Evolutionary conservation across 2,113 vertebrate species (phyloP).

Genomic region (Cyrtonyx montezumae): DNA sequence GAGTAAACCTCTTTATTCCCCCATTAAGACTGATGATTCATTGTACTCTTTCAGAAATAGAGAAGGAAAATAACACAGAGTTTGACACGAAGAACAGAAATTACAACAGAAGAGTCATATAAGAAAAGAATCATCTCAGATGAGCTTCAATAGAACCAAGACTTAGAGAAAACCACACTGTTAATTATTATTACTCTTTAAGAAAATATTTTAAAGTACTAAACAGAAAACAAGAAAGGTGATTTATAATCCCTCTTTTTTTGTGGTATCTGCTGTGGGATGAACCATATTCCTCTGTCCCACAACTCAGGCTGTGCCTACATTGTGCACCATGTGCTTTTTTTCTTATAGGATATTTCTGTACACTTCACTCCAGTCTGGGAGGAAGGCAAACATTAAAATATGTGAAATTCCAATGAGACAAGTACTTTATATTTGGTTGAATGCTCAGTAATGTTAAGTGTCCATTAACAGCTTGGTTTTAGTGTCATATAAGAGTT

Average conservation of each 20-base stretch:
- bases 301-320: neutral
- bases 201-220: neutral
- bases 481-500: neutral
- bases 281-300: neutral
- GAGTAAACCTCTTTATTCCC: neutral
- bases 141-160: neutral
- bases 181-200: neutral
- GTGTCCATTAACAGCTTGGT: neutral
- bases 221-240: neutral
- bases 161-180: neutral
- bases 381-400: neutral
- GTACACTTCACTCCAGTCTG: neutral
- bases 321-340: neutral
- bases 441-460: neutral
- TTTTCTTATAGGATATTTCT: neutral
- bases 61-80: neutral
- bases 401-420: neutral
- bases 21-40: neutral
- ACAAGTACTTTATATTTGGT: no score
- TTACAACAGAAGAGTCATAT: neutral
- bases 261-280: neutral
- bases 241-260: neutral
- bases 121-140: neutral
- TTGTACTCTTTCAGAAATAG: neutral
- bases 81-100: neutral